Base-by-base conservation (phyloP, 2,113 vertebrate species). In the Asarcornis scutulata region DNA sequence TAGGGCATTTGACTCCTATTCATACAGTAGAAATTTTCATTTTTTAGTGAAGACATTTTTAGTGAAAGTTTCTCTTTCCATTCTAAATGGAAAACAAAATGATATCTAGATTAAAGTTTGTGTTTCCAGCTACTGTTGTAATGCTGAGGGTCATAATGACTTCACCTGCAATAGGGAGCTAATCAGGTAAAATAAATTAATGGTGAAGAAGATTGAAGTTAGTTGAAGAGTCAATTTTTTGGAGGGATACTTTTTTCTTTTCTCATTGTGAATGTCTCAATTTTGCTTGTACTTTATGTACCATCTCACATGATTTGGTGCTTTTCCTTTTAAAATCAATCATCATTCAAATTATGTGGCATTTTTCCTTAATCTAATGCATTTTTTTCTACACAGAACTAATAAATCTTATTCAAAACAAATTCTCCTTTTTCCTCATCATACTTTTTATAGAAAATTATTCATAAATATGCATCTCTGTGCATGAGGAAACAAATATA, bases 151-250 rank as follows among this genome's bases (percentile, higher is more conserved):
- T 75, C 60, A 44, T 62, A 89, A 84, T 40, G 74, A 89, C 63
- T 58, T 75, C 53, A 76, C 15, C 46, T 72, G 48, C 21, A 66
- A 52, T 60, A 74, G 48, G 74, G 32, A 44, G 89, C 50, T 53
- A 73, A 78, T 64, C 77, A 79, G 66, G 91, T 87, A 84, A 95
- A 92, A 84, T 59, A 87, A 81, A 93, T 75, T 81, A 88, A 76
- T 78, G 36, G 22, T 90, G 46, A 88, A 67, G 46, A 90, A 50
- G 14, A 48, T n/a, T 73, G 56, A 60, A 79, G 89, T 69, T 87
- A 14, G 40, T 79, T 91, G 62, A 21, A 36, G 4, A 58, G 29
- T 68, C 38, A 53, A 32, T 40, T 84, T 56, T 87, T 88, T 75
- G 26, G 12, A 91, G 17, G 44, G 23, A 56, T 82, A 68, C 88